Base-by-base conservation (phyloP, 2,888 invertebrate genomes). In the Sclerodermus sp. region DNA sequence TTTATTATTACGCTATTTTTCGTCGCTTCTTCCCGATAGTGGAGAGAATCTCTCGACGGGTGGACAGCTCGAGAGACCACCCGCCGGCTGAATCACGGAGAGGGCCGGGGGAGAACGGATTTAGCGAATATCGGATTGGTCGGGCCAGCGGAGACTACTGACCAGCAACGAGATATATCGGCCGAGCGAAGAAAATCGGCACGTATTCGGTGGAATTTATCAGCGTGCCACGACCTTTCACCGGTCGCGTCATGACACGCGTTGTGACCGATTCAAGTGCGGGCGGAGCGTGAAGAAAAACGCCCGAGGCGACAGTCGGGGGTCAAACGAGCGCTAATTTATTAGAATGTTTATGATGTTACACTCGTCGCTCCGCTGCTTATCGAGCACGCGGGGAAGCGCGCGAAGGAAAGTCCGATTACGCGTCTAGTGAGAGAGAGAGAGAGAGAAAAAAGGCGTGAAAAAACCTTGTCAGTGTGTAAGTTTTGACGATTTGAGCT, bases 291-390 rank as follows among this genome's bases (percentile, higher is more conserved):
- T 49, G 57, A 63, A 57, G 62, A 64, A 62, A 68, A 61, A 60
- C 56, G 52, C 47, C 55, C 47, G 59, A 53, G 66, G 61, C 64
- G 68, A 72, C 70, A 72, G 71, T 73, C 73, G 58, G 64, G 74
- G 76, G 76, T 78, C 76, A 76, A 60, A 63, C 66, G 64, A 71
- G 62, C 71, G 72, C 76, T 77, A 78, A 78, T 78, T 77, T 78
- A 78, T 78, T 76, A 70, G 71, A 78, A 77, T 77, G 78, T 78
- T 77, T 77, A 74, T 74, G 75, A n/a, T 75, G 73, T 73, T 70
- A 68, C 70, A 68, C 62, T 69, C 65, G 64, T 58, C 61, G 59
- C 55, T 49, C 48, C 45, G 47, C 55, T 34, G 53, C 49, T 39
- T 37, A 50, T 50, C 46, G 47, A 18, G 38, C 49, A 64, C 64